Conservation (phyloP, 2,113 vertebrate species). For the Pogona vitticeps region DNA sequence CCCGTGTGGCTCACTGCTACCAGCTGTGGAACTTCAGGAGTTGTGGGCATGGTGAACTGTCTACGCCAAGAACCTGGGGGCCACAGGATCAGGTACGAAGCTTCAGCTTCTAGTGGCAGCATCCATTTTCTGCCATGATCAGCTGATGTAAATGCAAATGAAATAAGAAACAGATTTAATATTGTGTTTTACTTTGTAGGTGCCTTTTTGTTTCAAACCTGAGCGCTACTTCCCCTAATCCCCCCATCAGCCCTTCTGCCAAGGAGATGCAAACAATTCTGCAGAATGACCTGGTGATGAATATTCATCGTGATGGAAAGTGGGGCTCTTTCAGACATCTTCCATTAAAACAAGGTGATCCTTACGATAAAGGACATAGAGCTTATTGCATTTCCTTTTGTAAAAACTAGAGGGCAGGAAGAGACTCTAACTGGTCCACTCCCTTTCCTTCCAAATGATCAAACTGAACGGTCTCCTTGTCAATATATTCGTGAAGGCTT, state of each 20-base stretch:
- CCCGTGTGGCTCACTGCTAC: conserved; percentile 87
- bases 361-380: conserved; percentile 13
- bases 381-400: neutral
- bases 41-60: conserved; percentile 96
- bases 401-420: neutral
- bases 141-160: conserved; percentile 5
- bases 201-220: conserved; percentile 90
- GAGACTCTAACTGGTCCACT: neutral
- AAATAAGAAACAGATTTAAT: conserved; percentile 4
- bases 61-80: conserved; percentile 90
- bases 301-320: conserved; percentile 86
- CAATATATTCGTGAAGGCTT: too few species aligned
- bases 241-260: conserved; percentile 64
- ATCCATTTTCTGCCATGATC: neutral
- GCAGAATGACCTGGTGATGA: conserved; percentile 85
- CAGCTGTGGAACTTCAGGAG: conserved; percentile 79
- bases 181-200: conserved; percentile 68
- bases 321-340: conserved; percentile 94
- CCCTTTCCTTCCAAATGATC: neutral
- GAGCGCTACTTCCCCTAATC: conserved; percentile 69
- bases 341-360: conserved; percentile 79
- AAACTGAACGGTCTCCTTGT: neutral
- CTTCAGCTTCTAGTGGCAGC: neutral
- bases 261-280: conserved; percentile 79
- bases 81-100: conserved; percentile 84